Conservation (phyloP, 2,797 vertebrate species). For the Microctenopoma steveboyesi region DNA sequence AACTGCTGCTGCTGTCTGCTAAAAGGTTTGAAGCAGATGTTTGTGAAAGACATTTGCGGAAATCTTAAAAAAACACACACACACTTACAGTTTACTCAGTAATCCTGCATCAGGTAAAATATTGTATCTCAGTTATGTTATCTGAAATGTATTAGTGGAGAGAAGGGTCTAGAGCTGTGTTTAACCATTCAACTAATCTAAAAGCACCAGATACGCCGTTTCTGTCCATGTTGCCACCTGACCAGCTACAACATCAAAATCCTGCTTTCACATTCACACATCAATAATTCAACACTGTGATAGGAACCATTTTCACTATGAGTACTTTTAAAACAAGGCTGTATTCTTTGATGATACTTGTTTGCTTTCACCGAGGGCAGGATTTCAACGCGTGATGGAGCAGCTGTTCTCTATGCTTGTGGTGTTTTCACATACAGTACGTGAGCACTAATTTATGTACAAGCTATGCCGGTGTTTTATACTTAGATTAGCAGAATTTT, state of each 20-base stretch:
- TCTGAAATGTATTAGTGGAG: not conserved
- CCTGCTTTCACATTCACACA: constrained; percentile 55
- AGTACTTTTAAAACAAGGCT: constrained; percentile 4
- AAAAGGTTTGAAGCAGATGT: not conserved
- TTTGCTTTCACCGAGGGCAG: constrained; percentile 6
- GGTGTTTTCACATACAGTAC: too few relatives aligned
- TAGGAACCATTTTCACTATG: constrained; percentile 42
- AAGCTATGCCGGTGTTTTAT: not conserved
- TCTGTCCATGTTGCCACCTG: constrained; percentile 23
- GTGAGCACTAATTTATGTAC: not conserved
- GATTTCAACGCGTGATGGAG: not conserved
- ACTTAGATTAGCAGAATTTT: not conserved
- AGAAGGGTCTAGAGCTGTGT: not conserved
- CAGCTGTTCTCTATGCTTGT: not conserved
- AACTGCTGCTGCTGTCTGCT: too few relatives aligned
- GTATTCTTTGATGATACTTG: not conserved
- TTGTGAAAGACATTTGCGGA: not conserved
- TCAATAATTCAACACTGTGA: constrained; percentile 62
- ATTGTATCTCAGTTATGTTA: not conserved
- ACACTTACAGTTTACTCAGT: not conserved
- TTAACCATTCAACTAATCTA: not conserved
- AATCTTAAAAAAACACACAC: too few relatives aligned
- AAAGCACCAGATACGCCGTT: not conserved
- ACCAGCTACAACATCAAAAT: constrained; percentile 41
- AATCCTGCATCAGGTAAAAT: not conserved